phyloP scores from a whole-genome alignment of 2,113 vertebrate genomes.

The Cacatua alba region DNA sequence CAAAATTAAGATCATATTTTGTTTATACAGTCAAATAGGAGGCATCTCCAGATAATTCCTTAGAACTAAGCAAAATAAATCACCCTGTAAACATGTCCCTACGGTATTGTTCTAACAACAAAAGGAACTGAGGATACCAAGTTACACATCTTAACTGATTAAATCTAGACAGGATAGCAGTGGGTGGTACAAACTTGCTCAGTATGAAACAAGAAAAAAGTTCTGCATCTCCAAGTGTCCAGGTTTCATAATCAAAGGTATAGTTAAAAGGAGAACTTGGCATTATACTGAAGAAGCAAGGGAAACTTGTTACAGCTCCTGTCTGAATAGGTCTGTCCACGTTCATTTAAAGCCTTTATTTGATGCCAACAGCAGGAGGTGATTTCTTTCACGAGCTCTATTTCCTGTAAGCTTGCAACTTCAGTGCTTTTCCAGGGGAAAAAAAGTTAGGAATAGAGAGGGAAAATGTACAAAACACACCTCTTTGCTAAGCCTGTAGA shows the following conservation, averaged over 20 bases:
- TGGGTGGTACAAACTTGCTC: neutral
- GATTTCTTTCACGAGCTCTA: neutral
- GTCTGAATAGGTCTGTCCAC: neutral
- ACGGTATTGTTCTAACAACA: neutral
- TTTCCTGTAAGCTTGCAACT: neutral
- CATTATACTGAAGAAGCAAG: neutral
- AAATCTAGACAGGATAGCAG: neutral
- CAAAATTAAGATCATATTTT: neutral
- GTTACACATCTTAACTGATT: neutral
- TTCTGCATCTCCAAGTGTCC: neutral
- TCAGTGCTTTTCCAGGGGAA: rapidly evolving
- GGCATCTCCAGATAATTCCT: neutral
- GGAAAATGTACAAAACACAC: neutral
- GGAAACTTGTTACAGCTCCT: neutral
- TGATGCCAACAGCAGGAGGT: neutral
- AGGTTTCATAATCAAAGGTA: neutral
- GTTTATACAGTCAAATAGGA: neutral
- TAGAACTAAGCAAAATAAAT: neutral
- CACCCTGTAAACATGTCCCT: neutral
- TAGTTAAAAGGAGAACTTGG: neutral
- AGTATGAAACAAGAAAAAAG: neutral
- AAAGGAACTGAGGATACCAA: neutral
- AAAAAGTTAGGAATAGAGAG: neutral
- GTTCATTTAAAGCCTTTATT: neutral
- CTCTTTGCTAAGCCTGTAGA: neutral